These are phyloP conservation scores for Endotricha flammealis DNA, from an alignment of 2,888 invertebrate species.

Conservation along the genomic window DNA sequence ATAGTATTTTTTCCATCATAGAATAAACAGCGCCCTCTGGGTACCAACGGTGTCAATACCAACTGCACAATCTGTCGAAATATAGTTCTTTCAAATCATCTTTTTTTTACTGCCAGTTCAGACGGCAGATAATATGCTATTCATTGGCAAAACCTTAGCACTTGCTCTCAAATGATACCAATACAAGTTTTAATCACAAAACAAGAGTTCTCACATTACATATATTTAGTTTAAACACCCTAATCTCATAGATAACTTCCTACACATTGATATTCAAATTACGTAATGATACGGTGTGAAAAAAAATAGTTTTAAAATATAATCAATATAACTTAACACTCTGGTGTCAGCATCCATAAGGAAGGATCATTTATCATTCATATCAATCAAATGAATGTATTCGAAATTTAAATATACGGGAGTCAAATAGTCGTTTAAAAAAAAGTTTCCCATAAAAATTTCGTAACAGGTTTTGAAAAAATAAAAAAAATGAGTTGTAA, in stretches of 20 bases:
- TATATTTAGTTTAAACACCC: background rate
- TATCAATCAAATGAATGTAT: constrained; percentile 37
- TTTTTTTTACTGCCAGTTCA: no score
- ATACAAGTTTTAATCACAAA: no score
- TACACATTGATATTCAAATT: constrained; percentile 15
- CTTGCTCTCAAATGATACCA: no score
- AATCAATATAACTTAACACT: constrained; percentile 58
- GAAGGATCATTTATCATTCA: constrained; percentile 42
- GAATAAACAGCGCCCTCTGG: no score
- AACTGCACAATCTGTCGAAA: no score
- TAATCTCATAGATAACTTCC: background rate
- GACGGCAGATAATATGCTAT: no score
- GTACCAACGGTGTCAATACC: no score
- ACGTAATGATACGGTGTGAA: constrained; percentile 19
- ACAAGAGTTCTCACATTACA: no score
- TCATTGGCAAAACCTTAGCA: no score
- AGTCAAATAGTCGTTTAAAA: constrained; percentile 28
- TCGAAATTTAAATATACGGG: constrained; percentile 45
- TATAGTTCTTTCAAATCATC: no score
- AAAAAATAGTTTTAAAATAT: constrained; percentile 35
- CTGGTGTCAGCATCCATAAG: constrained; percentile 40
- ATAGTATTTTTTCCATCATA: no score
- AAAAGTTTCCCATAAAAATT: constrained; percentile 26
- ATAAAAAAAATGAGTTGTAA: background rate
- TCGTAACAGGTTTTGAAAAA: constrained; percentile 5